Base-by-base conservation (phyloP, 2,888 invertebrate genomes). In the Calliopum simillimum region DNA sequence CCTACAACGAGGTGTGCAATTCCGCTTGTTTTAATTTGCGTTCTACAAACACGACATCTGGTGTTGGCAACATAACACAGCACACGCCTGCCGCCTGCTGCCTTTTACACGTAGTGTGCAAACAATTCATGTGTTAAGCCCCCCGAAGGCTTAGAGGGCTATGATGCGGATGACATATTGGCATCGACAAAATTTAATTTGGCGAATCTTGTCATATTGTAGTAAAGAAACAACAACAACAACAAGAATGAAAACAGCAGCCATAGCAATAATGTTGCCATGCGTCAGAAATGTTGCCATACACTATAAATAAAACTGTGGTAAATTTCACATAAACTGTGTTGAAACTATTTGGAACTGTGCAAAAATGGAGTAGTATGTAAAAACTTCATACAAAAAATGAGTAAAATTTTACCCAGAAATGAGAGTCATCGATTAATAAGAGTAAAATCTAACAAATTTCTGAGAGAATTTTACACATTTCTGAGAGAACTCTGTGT, bases 121-220 rank as follows among this genome's bases (percentile, higher is more conserved):
- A 53, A 53, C 53, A 53, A 53, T 53, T 23, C 11, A 53, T 53
- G 53, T 53, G 53, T 23, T 19, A 23, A n/a, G 23, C 14, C 53
- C 8, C 33, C n/a, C n/a, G n/a, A 21, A 21, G 53, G 53, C 53
- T 53, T 53, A 53, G 23, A n/a, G 23, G 12, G 19, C 53, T 13
- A 23, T 23, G 53, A 53, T 53, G 53, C 14, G 23, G 53, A 23
- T 53, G 53, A 23, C 53, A 23, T 53, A 53, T 23, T 53, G 53
- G 21, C 23, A 53, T 53, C 53, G 53, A 53, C 53, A 53, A 53
- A 53, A 53, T 53, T 53, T 23, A 53, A 53, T 53, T 53, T 53
- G 53, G 53, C 53, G 19, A 53, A 53, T 53, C 53, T 13, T 53
- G 53, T 53, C 53, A 53, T 53, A 53, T 53, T 53, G 53, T 19